Evolutionary conservation across 2,888 invertebrate genomes (phyloP).

Genomic region (Carcina quercana): DNA sequence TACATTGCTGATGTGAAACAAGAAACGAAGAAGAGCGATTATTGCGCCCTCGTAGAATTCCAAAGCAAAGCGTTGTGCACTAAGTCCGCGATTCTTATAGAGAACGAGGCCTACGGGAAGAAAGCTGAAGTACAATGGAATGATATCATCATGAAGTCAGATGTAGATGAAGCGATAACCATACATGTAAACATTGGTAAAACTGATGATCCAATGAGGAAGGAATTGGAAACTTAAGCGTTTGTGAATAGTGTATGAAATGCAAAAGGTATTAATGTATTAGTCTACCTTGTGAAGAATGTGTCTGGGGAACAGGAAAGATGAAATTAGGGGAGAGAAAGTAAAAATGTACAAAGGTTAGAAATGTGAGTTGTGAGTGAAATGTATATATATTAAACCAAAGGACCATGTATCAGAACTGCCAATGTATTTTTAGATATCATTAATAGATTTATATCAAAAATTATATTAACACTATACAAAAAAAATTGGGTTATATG

Average conservation of each 20-base stretch:
- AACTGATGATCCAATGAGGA: slow-evolving; percentile 39
- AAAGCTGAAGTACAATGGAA: slow-evolving; percentile 68
- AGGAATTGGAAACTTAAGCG: slow-evolving; percentile 43
- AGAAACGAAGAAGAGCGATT: slow-evolving; percentile 58
- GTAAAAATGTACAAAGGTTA: too few species aligned
- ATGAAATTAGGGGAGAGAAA: too few species aligned
- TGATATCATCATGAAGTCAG: slow-evolving; percentile 58
- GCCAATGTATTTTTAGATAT: too few species aligned
- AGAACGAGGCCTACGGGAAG: slow-evolving; percentile 62
- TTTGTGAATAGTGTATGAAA: too few species aligned
- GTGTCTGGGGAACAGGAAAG: too few species aligned
- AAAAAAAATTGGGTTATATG: too few species aligned
- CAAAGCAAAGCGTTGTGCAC: slow-evolving; percentile 61
- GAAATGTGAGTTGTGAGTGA: background rate
- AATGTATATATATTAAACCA: too few species aligned
- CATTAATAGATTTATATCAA: too few species aligned
- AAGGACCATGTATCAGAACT: too few species aligned
- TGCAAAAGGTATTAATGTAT: too few species aligned
- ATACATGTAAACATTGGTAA: slow-evolving; percentile 65
- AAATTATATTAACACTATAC: too few species aligned
- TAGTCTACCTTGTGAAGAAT: too few species aligned
- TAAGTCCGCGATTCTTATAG: slow-evolving; percentile 60
- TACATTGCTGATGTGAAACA: slow-evolving; percentile 54
- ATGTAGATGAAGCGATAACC: slow-evolving; percentile 63
- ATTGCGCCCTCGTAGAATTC: slow-evolving; percentile 61